Evolutionary conservation across 2,113 vertebrate species (phyloP), one percentile per base, ranked within the genome.

Genomic region (Glareola pratincola): DNA sequence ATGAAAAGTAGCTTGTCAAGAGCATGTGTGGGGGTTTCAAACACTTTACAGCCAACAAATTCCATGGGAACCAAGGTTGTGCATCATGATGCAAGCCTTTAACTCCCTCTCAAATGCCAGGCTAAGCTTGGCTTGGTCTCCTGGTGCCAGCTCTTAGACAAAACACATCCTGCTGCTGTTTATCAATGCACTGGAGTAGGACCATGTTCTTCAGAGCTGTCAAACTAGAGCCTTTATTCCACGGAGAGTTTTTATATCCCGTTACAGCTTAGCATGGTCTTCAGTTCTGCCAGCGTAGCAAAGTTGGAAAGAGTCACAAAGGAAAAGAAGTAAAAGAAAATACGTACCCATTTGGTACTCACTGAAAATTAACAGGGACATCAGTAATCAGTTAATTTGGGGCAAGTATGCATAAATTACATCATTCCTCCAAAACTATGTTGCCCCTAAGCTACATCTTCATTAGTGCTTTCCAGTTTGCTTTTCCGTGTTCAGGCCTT

Each of bases 131-230:
- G 68, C 69, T 82, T 30, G 53, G 57, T 48, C 22, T 88, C 20
- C 27, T 64, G 20, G 1, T 48, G 45, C 54, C 72, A 57, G n/a
- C 24, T 18, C n/a, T 69, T 32, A 10, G 37, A 50, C 63, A 67
- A 51, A 94, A 66, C 29, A 5, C 67, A 9, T 23, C 59, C 45
- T 54, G 54, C 41, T n/a, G 24, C n/a, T 73, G 8, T 66, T 82
- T 50, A 39, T 32, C 54, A 6, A 0, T 5, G 30, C 29, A 1
- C 13, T 47, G 59, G 30, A 13, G 39, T 8, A 69, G 37, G 54
- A 37, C 41, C n/a, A 4, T 3, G 2, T 66, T 29, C 69, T 90
- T 56, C 45, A 21, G 14, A 39, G 34, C n/a, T 20, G 27, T 78
- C 51, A 48, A 6, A 26, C 30, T 32, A 21, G 47, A 75, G 60